Conservation (phyloP, 2,797 vertebrate species). For the Borostomias antarcticus region DNA sequence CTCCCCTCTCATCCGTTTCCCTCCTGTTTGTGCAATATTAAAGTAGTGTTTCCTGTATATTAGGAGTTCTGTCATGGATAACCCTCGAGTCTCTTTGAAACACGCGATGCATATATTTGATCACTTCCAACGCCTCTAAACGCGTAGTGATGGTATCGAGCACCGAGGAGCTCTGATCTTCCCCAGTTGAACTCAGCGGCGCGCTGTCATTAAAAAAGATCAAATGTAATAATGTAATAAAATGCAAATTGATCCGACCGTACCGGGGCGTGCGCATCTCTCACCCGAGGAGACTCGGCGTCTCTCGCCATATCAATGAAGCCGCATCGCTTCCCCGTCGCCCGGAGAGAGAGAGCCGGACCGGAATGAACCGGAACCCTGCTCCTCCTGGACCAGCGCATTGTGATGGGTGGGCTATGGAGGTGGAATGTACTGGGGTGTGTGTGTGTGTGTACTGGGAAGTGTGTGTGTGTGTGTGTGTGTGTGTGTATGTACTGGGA, state of each 20-base stretch:
- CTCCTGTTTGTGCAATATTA: constrained; percentile 33
- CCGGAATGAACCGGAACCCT: constrained; percentile 7
- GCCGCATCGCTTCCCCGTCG: constrained; percentile 9
- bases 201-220: constrained; percentile 26
- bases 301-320: not conserved
- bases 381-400: not conserved
- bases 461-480: not conserved
- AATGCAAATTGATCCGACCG: constrained; percentile 24
- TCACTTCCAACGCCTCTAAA: constrained; percentile 24
- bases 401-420: not conserved
- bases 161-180: constrained; percentile 32
- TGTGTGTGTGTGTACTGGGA: constrained; percentile 2
- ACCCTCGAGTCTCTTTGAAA: constrained; percentile 26
- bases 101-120: constrained; percentile 47
- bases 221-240: constrained; percentile 21
- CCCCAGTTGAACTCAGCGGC: constrained; percentile 11
- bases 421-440: not conserved
- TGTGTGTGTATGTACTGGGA: constrained; percentile 1
- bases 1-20: not conserved
- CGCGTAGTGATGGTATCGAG: constrained; percentile 9
- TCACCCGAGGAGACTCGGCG: not conserved
- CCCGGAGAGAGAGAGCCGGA: constrained; percentile 3
- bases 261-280: constrained; percentile 9
- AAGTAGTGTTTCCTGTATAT: constrained; percentile 19
- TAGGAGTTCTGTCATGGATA: constrained; percentile 12